Evolutionary conservation across 2,113 vertebrate genomes (phyloP).

Genomic region (Egretta garzetta): DNA sequence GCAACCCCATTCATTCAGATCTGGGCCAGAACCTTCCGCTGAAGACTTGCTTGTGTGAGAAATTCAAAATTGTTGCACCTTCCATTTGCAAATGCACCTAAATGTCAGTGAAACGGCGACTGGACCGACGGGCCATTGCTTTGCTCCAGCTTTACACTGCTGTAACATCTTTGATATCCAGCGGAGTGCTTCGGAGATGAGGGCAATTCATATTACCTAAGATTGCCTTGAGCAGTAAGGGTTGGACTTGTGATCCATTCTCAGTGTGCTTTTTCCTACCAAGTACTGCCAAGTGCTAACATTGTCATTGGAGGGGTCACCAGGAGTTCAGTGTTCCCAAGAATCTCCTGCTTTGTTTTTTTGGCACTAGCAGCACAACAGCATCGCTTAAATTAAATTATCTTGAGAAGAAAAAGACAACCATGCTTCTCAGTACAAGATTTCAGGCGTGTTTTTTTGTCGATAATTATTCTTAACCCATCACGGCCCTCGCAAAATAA

Average conservation of each 20-base stretch:
- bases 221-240: neutral
- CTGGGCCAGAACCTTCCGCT: neutral
- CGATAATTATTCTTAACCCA: neutral
- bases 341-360: neutral
- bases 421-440: neutral
- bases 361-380: neutral
- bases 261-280: neutral
- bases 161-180: neutral
- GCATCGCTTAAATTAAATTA: neutral
- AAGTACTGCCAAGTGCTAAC: neutral
- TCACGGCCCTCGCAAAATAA: neutral
- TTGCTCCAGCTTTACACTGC: neutral
- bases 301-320: neutral
- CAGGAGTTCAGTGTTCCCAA: neutral
- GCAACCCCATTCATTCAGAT: too few species aligned
- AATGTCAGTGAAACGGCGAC: neutral
- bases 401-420: neutral
- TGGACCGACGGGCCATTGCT: neutral
- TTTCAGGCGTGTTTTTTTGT: neutral
- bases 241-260: neutral
- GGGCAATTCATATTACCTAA: too few species aligned
- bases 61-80: neutral
- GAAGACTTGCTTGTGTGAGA: neutral
- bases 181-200: neutral
- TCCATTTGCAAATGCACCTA: neutral